Evolutionary conservation across 2,888 invertebrate species (phyloP), one percentile per base, ranked within the genome.

Genomic region (Malacosoma neustria): DNA sequence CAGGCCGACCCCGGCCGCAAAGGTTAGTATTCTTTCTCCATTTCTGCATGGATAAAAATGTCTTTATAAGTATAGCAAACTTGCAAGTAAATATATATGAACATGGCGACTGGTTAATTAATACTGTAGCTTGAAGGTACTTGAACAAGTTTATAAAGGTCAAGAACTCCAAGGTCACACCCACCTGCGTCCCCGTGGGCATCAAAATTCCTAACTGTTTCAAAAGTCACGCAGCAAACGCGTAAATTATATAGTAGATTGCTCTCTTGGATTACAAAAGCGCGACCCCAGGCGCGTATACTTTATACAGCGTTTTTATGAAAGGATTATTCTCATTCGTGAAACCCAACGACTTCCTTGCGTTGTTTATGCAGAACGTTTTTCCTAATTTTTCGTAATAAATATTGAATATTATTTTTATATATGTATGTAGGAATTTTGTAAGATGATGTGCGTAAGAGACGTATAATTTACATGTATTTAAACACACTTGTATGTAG

Each of bases 191-290:
- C 38, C 39, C 46, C 43, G 41, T 46, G 44, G 46, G 49, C 49
- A 56, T 53, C 51, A 49, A 50, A 51, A 57, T 44, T 51, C 46
- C 51, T 55, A 56, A 55, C 54, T 44, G 43, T 42, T 50, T 38
- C 40, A 39, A 46, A 51, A 60, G 59, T 53, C 56, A 51, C 58
- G 58, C 54, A 49, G 49, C 43, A 52, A 47, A 61, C 62, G 54
- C 60, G 63, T 72, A 69, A 72, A 73, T 72, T 65, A 71, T 70
- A 65, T 58, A 72, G 45, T 57, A 70, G 62, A 60, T 61, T 57
- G 56, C 51, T 50, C 51, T 46, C 50, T 36, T 47, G 52, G 52
- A 55, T 61, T 54, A 61, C 51, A 51, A 40, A 35, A 14, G 33
- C 43, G 35, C 37, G 22, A 42, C 46, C 54, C 47, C 58, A 61